Conservation (phyloP, 1,140 invertebrate species). For the Apis florea region DNA sequence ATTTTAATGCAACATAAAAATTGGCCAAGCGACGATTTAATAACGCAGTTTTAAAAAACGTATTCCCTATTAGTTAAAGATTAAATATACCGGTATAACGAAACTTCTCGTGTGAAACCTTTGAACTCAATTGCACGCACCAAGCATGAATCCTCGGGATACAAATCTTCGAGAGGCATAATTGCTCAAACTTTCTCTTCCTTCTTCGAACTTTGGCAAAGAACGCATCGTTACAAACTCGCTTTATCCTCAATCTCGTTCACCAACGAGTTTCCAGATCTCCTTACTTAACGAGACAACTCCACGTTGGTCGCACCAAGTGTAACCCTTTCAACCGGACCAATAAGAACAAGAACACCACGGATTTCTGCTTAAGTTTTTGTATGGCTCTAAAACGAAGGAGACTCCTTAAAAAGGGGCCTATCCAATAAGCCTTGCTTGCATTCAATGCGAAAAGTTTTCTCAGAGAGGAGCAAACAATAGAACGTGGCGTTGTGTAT, state of each 20-base stretch:
- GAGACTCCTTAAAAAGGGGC: background rate
- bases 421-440: conserved; percentile 4
- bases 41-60: background rate
- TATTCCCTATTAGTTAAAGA: background rate
- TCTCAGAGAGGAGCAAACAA: background rate
- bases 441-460: background rate
- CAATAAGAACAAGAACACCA: conserved; percentile 6
- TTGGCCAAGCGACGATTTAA: background rate
- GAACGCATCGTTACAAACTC: background rate
- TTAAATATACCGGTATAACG: background rate
- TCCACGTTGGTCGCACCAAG: background rate
- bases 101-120: background rate
- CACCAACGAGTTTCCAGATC: conserved; percentile 1
- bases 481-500: conserved; percentile 4
- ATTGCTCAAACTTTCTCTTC: conserved; percentile 16
- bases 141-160: background rate
- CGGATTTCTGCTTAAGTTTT: background rate
- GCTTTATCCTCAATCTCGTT: background rate
- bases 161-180: background rate
- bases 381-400: background rate
- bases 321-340: conserved; percentile 5
- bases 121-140: background rate
- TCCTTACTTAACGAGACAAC: conserved; percentile 8
- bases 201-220: background rate
- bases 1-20: background rate